phyloP scores from a whole-genome alignment of 2,113 vertebrate species.

The Nerophis ophidion region DNA sequence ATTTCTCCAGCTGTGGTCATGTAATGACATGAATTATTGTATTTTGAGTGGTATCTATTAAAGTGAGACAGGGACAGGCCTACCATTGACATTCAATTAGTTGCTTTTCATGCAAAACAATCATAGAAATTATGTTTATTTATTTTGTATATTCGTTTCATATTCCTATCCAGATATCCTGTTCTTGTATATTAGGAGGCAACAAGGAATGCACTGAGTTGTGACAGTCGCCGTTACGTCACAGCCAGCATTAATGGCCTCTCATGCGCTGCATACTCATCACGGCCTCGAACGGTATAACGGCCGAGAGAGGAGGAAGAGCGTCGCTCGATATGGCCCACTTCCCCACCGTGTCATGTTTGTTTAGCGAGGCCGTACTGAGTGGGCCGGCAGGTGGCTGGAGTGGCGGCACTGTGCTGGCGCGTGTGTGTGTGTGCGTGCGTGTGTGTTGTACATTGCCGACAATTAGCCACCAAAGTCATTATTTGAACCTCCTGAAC shows the following conservation, averaged over 20 bases:
- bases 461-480: no score
- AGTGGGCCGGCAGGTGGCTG: constrained; percentile 54
- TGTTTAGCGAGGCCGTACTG: constrained; percentile 52
- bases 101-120: no score
- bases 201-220: constrained; percentile 30
- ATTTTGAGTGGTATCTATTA: no score
- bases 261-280: constrained; percentile 52
- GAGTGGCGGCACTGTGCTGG: constrained; percentile 29
- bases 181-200: constrained; percentile 14
- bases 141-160: no score
- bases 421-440: no score
- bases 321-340: constrained; percentile 36
- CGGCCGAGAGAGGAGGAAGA: constrained; percentile 39
- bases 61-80: no score
- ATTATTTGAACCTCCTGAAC: no score
- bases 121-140: no score
- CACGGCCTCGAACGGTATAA: constrained; percentile 39
- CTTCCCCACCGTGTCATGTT: constrained; percentile 43
- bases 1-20: no score
- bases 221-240: constrained; percentile 36
- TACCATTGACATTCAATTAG: no score
- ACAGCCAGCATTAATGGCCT: constrained; percentile 46
- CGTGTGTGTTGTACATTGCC: no score
- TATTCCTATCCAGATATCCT: not conserved
- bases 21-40: no score